Evolutionary conservation across 2,888 invertebrate species (phyloP), one percentile per base, ranked within the genome.

Genomic region (Dynastes grantii): DNA sequence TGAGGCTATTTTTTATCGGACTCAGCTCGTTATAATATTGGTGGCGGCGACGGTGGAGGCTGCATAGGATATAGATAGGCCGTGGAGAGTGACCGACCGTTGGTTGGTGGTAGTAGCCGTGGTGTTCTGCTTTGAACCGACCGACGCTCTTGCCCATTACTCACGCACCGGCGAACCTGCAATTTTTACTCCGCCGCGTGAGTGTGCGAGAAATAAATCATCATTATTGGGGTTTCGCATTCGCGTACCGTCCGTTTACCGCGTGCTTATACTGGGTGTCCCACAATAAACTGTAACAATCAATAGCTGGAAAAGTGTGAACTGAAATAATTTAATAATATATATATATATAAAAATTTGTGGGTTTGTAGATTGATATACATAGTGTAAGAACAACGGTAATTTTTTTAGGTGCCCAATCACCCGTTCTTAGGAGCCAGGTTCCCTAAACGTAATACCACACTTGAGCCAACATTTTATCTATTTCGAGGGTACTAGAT

Each of bases 151-250:
- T 88, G 89, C 88, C 89, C 89, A 90, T 90, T 90, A 90, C 89
- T 90, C 90, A 90, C 90, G 88, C 89, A 89, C 88, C 88, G 88
- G 89, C 88, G 89, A 88, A 88, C 88, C 89, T 89, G 90, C 90
- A 90, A 90, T 90, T 90, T 90, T 90, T 90, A 89, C 90, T 58
- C 22, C 55, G 55, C 16, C 88, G 89, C 89, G 45, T 9, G 49
- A 29, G 89, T 88, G 89, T 89, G 22, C 67, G 67, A 22, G 88
- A 89, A 87, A 91, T 91, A 91, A 91, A 91, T 91, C 91, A 91
- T 91, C 90, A 91, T 91, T 91, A 91, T 91, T 90, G 90, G 90
- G 88, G 88, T 87, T 87, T 88, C 85, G 84, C 84, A 82, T 85
- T 73, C 77, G 78, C 77, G 55, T 37, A 37, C 8, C 45, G 45